Evolutionary conservation across 1,140 invertebrate genomes (phyloP).

Genomic region (Pogonognathellus flavescens): DNA sequence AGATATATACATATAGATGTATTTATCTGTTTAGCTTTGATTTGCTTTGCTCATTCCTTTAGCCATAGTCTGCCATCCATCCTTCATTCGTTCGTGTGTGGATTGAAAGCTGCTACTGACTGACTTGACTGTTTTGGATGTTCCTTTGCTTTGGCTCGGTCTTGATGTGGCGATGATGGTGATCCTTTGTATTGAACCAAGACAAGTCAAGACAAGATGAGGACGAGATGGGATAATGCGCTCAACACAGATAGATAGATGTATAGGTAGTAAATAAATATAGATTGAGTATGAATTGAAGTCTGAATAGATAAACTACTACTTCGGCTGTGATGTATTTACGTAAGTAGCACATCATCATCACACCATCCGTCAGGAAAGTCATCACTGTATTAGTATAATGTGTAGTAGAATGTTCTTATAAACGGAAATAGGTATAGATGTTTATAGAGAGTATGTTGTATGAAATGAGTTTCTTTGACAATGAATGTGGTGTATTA

Average conservation of each 20-base stretch:
- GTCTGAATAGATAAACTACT: too few species aligned
- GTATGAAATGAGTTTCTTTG: neutral
- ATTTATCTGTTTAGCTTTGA: too few species aligned
- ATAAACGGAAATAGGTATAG: too few species aligned
- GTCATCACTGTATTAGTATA: neutral
- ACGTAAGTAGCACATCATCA: neutral
- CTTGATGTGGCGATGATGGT: neutral
- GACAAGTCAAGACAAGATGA: conserved; percentile 5
- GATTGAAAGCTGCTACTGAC: too few species aligned
- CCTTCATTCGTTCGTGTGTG: too few species aligned
- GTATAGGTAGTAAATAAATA: neutral
- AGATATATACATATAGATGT: too few species aligned
- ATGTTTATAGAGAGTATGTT: neutral
- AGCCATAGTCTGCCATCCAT: too few species aligned
- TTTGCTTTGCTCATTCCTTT: too few species aligned
- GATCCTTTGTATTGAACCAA: conserved; percentile 25
- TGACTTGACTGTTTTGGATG: too few species aligned
- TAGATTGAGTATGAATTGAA: too few species aligned
- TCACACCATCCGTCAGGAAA: neutral
- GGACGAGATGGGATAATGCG: neutral
- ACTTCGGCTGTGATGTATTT: too few species aligned
- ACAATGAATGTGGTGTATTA: conserved; percentile 16
- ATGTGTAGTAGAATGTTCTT: neutral
- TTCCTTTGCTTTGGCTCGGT: neutral
- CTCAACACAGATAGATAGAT: neutral